Base-by-base conservation (phyloP, 2,888 invertebrate genomes). In the Pollenia labialis region DNA sequence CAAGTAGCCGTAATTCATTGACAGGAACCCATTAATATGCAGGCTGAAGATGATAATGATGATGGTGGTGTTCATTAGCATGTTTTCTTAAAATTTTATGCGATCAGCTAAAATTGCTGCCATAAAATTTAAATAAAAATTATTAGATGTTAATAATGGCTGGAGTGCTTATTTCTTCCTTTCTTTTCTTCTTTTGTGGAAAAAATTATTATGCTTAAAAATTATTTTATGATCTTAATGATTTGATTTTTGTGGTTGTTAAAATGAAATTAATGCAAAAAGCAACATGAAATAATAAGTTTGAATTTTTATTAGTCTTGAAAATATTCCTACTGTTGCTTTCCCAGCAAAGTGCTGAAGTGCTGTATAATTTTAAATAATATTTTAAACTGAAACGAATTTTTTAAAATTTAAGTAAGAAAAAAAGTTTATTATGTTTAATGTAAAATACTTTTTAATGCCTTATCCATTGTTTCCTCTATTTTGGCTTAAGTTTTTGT, bases 1-100 rank as follows among this genome's bases (percentile, higher is more conserved):
- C 79, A 72, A 80, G 79, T 84, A 80, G 84, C 74, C 79, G 79
- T 80, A 80, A 84, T 68, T 80, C 84, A 84, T 74, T 84, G 84
- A 68, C 84, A 74, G 79, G 74, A 58, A 69, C 76, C 60, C 79
- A 84, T 74, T 80, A 84, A 68, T 66, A 66, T 72, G 16, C 32
- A 32, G 32, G 14, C 10, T 32, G 58, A 79, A 64, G 77, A 74
- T 75, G 23, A 58, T 54, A 58, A 62, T 74, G 64, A 79, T 75
- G 77, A 74, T 75, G n/a, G 58, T 54, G 58, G 68, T 74, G 83
- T 80, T 86, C 76, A 83, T 80, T 69, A 85, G 14, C 40, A 54
- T 23, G 9, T 64, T 62, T 56, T 56, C 16, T 48, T 44, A 68
- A 50, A 23, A 42, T 66, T 40, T 62, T 56, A 62, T 62, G 58